phyloP scores from a whole-genome alignment of 2,888 invertebrate genomes.

The Drosophila macrothrix region DNA sequence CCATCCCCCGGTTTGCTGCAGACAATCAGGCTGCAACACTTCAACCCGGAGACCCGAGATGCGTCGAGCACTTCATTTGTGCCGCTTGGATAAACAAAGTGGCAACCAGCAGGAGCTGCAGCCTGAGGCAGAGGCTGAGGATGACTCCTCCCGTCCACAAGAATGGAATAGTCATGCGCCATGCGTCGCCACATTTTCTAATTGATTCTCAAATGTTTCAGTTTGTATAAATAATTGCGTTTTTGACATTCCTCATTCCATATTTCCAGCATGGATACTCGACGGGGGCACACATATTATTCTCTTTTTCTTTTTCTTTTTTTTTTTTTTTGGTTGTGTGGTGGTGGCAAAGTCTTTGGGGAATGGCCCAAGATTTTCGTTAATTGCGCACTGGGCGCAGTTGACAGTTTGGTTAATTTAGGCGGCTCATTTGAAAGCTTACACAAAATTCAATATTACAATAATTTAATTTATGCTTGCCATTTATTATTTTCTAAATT shows the following conservation, averaged over 20 bases:
- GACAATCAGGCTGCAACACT: conserved; percentile 75
- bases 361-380: conserved; percentile 55
- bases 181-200: conserved; percentile 83
- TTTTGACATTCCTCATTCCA: conserved; percentile 80
- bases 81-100: conserved; percentile 74
- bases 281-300: conserved; percentile 11
- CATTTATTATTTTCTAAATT: conserved; percentile 83
- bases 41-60: conserved; percentile 31
- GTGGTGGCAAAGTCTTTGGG: conserved; percentile 17
- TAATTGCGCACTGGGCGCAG: conserved; percentile 63
- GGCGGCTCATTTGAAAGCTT: conserved; percentile 60
- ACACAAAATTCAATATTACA: conserved; percentile 76
- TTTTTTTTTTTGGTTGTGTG: background rate
- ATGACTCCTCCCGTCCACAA: conserved; percentile 1
- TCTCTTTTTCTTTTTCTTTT: background rate
- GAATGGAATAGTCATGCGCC: conserved; percentile 48
- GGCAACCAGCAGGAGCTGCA: conserved; percentile 28
- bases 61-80: conserved; percentile 73
- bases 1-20: conserved; percentile 46
- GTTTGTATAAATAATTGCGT: conserved; percentile 82
- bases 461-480: conserved; percentile 84
- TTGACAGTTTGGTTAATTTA: conserved; percentile 63
- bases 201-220: conserved; percentile 83
- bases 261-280: conserved; percentile 48
- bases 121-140: conserved; percentile 6